Percentiles rank a stretch among this genome's conserved stretches.
These are phyloP conservation scores for Geococcyx californianus DNA, from an alignment of 2,113 vertebrate species.

Conservation along the genomic window DNA sequence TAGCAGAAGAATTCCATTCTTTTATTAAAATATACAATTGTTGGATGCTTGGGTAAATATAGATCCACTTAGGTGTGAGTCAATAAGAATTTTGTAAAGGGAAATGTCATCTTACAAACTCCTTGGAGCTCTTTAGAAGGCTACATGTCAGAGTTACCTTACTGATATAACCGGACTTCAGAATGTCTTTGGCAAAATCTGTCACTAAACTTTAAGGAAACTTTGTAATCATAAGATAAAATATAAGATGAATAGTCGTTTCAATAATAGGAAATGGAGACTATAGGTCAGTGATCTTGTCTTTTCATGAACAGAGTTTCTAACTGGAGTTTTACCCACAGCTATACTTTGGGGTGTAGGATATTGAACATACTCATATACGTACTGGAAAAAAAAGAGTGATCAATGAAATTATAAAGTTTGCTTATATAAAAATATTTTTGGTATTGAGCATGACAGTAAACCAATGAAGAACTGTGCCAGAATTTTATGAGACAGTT, in stretches of 20 bases:
- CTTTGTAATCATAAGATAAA: background rate
- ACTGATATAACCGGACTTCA: background rate
- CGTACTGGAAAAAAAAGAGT: background rate
- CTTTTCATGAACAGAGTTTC: background rate
- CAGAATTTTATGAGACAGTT: background rate
- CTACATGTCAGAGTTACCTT: background rate
- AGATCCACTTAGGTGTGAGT: background rate
- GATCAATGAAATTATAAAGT: background rate
- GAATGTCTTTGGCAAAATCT: background rate
- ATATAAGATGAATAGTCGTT: background rate
- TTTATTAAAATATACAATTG: background rate
- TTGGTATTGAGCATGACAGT: background rate
- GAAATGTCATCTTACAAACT: background rate
- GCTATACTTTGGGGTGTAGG: background rate
- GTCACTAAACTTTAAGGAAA: background rate
- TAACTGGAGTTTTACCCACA: background rate
- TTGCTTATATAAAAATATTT: background rate
- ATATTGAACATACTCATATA: background rate
- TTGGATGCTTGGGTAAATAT: background rate
- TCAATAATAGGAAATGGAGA: background rate
- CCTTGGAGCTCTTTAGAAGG: background rate
- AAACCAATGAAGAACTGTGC: background rate
- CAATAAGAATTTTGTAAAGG: background rate
- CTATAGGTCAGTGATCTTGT: background rate
- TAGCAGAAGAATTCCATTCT: background rate